Base-by-base conservation (phyloP, 1,140 invertebrate species). In the Tetranychus urticae region DNA sequence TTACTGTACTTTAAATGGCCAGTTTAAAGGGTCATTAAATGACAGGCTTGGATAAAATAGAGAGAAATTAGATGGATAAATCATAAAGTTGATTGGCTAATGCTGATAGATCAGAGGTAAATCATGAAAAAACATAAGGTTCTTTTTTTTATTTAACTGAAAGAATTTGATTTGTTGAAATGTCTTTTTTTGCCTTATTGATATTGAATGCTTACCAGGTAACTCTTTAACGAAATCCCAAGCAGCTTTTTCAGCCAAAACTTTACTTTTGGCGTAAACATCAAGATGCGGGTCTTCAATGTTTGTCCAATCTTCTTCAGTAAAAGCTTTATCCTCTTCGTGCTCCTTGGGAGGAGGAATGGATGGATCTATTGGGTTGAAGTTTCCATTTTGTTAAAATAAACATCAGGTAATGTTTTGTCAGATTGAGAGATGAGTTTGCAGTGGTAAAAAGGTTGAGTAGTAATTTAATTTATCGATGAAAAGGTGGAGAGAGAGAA, bases 181-280 rank as follows among this genome's bases (percentile, higher is more conserved):
- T 23, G 23, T 23, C 39, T 52, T 52, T 4, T 6, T 31, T 6
- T 7, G 23, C 13, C 5, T 52, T n/a, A 1, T 14, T n/a, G 5
- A 33, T 31, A 14, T n/a, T 31, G 1, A 52, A 52, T 52, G 23
- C 50, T 60, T 64, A 74, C 72, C 73, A 66, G 72, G 70, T 31
- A 74, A 63, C 63, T 73, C 70, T 63, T 75, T 72, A 2, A 77
- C 68, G 67, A 75, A 79, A 59, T 80, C 74, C 78, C 78, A 80
- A 1, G 78, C 78, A 56, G 76, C 75, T 67, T 72, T 75, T 68
- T 79, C 78, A 13, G 78, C 78, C 48, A 77, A 62, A 23, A 74
- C 74, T 67, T 79, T 79, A 56, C 75, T 76, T 65, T 74, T 74
- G 23, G 69, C 67, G 64, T 80, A 79, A 6, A 69, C 64, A 54